Base-by-base conservation (phyloP, 2,888 invertebrate genomes). In the Pseudoips prasinana region DNA sequence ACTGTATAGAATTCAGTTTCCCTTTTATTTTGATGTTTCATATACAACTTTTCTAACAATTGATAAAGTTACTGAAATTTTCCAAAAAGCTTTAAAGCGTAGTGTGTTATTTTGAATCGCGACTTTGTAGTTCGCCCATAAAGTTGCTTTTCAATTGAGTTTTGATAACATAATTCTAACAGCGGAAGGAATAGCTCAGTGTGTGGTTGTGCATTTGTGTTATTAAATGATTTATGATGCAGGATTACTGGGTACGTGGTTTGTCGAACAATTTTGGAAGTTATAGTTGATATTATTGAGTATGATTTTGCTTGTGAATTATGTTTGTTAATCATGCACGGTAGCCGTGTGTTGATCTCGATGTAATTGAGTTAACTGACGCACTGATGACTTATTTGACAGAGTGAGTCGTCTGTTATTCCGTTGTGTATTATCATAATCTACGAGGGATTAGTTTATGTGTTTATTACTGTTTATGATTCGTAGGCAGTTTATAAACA, bases 221-320 rank as follows among this genome's bases (percentile, higher is more conserved):
- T 87, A 88, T 87, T 86, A 87, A 86, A 87, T 87, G 88, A 87
- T 88, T 88, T 86, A 88, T 88, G 83, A 77, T 74, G 69, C 73
- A 76, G 85, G 83, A 87, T 87, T 82, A 82, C 77, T 37, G 62
- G 54, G 62, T 64, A 54, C 46, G 60, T 46, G 50, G 46, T 46
- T 50, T 56, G 68, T 54, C 52, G 55, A 58, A 61, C 64, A 57
- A 77, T 65, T 75, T 72, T 78, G 64, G 59, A 54, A 61, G 67
- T 65, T 77, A 72, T 63, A 45, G n/a, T 36, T 48, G 51, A 56
- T 28, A 51, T 29, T 33, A 42, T 68, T 74, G 60, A 66, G 76
- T 73, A 38, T 50, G 64, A 52, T 69, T 70, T 78, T 33, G 58
- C 39, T 53, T 60, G 64, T 29, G 31, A 5, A 23, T 31, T 18